Percentiles rank a stretch among this genome's conserved stretches.
Conservation (phyloP, 2,113 vertebrate genomes). For the Setophaga petechia region DNA sequence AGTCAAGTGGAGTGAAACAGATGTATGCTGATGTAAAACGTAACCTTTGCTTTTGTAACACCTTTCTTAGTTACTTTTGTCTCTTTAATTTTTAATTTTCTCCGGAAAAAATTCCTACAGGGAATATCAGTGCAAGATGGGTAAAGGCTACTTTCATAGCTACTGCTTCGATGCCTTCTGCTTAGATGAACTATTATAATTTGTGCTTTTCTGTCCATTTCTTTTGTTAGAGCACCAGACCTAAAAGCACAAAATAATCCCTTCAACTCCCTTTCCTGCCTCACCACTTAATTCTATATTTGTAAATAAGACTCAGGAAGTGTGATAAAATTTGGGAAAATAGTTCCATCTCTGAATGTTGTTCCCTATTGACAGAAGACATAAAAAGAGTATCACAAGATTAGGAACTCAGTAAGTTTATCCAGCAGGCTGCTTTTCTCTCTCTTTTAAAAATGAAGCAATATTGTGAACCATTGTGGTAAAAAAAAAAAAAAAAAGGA, state of each 20-base stretch:
- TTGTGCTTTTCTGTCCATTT: background rate
- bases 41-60: background rate
- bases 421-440: background rate
- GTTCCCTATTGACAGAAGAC: background rate
- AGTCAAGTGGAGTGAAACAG: background rate
- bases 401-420: background rate
- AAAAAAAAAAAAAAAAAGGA: background rate
- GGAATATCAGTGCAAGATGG: background rate
- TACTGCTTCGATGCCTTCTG: background rate
- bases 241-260: background rate
- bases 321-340: background rate
- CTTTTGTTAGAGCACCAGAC: background rate
- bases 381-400: background rate
- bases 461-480: fast-evolving
- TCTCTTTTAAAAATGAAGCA: background rate
- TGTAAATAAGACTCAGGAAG: background rate
- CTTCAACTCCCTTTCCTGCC: background rate
- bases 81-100: background rate
- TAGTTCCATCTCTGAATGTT: background rate
- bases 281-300: background rate
- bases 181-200: background rate
- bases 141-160: background rate
- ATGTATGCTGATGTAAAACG: background rate
- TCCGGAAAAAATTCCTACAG: background rate
- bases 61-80: background rate